Conservation (phyloP, 2,797 vertebrate genomes). For the Poecilia gillii region DNA sequence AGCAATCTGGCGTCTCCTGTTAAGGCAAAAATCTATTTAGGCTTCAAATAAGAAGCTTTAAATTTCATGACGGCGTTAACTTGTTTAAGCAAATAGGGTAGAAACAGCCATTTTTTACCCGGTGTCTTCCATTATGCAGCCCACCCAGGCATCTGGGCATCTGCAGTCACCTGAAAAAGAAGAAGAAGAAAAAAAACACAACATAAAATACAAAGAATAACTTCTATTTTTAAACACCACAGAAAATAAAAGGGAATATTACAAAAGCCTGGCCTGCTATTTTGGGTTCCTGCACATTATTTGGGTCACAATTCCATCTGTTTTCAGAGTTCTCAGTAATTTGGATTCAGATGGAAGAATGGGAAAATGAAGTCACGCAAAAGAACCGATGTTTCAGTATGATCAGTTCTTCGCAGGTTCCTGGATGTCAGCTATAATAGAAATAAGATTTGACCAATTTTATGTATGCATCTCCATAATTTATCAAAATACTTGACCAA, state of each 20-base stretch:
- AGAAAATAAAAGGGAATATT: constrained; percentile 1
- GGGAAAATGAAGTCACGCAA: not conserved
- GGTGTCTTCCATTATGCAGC: constrained; percentile 96
- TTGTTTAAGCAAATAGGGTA: constrained; percentile 30
- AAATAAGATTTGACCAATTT: not conserved
- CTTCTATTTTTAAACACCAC: not conserved
- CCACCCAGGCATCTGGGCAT: constrained; percentile 91
- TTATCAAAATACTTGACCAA: not conserved
- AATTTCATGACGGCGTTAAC: constrained; percentile 28
- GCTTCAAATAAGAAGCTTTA: constrained; percentile 16
- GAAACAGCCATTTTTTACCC: constrained; percentile 81
- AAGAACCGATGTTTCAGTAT: not conserved
- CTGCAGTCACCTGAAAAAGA: constrained; percentile 87
- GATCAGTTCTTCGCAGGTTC: not conserved
- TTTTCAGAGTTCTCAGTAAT: not conserved
- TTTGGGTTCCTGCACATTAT: not conserved
- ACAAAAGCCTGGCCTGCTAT: not conserved
- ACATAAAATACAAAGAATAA: not conserved
- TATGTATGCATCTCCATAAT: not conserved
- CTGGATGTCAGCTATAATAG: not conserved
- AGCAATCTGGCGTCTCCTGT: not conserved
- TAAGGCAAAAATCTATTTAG: constrained; percentile 11
- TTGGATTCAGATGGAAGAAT: not conserved
- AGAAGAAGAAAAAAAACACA: not conserved
- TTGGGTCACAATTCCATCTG: not conserved